These are phyloP conservation scores for Hypomecis atomaria DNA, from an alignment of 2,888 invertebrate species.

Conservation along the genomic window DNA sequence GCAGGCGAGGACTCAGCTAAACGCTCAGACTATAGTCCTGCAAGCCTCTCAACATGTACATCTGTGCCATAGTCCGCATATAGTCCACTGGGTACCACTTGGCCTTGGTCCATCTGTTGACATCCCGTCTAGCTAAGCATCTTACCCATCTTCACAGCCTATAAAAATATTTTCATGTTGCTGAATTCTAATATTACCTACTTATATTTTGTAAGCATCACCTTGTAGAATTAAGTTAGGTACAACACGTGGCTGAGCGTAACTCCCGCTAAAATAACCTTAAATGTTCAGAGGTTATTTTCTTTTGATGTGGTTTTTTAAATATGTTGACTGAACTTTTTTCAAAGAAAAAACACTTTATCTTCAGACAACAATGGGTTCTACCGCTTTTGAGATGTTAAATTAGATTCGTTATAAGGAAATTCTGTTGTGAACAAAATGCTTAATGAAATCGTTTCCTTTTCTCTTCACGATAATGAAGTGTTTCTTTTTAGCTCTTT, in stretches of 20 bases:
- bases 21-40: too few relatives aligned
- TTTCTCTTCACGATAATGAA: conserved; percentile 5
- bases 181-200: too few relatives aligned
- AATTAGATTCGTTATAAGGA: conserved; percentile 6
- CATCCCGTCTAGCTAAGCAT: too few relatives aligned
- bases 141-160: too few relatives aligned
- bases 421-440: conserved; percentile 2
- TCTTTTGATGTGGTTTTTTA: conserved; percentile 1
- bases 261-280: not conserved
- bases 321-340: conserved; percentile 4
- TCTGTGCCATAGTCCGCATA: too few relatives aligned
- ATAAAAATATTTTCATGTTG: too few relatives aligned
- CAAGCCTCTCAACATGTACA: too few relatives aligned
- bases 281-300: not conserved
- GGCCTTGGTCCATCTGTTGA: too few relatives aligned
- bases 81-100: too few relatives aligned
- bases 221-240: too few relatives aligned
- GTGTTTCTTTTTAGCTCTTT: conserved; percentile 1
- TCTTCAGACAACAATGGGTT: conserved; percentile 2
- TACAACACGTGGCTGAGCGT: not conserved
- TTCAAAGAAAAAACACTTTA: conserved; percentile 12
- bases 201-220: too few relatives aligned
- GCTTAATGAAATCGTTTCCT: conserved; percentile 7
- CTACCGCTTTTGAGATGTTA: conserved; percentile 6
- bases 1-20: too few relatives aligned